Base-by-base conservation (phyloP, 1,140 invertebrate species). In the Diploscapter pachys region DNA sequence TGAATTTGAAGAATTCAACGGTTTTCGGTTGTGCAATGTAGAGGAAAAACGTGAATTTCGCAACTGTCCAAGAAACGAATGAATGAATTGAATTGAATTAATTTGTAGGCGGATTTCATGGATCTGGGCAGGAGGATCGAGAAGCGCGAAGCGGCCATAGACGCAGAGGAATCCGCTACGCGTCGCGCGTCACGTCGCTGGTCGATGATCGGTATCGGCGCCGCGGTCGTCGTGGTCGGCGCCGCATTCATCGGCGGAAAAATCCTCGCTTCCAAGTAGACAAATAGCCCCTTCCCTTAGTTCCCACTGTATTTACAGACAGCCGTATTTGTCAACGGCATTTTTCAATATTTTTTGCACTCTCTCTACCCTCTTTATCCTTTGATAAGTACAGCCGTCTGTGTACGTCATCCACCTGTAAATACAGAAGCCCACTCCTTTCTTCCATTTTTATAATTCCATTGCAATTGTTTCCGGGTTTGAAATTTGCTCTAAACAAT, bases 81-180 rank as follows among this genome's bases (percentile, higher is more conserved):
- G 9, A 59, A 59, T 11, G 31, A 11, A 11, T 11, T 59, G 9
- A 11, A 31, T 59, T 59, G 31, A 59, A 11, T 54, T 54, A 55
- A 6, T 2, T 69, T 74, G 53, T 51, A 74, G 73, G 73, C 53
- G 2, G 61, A 63, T 5, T 74, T 74, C 57, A 74, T 74, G 73
- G 56, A 3, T 4, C 53, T 74, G 65, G 64, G 63, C 13, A 52
- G 57, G 55, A 49, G 67, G 49, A 73, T 73, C 8, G 59, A 51
- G n/a, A 53, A 62, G 31, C 59, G 62, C 53, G 50, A 56, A 31
- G 63, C 63, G 52, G 13, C 13, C 4, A 31, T 9, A 72, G 53
- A 72, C 11, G 48, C 52, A 13, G 8, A 73, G 8, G 70, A n/a
- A 8, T 57, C 9, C 13, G 48, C 64, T 66, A 56, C 4, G 6